Evolutionary conservation across 2,113 vertebrate genomes (phyloP).

Genomic region (Scophthalmus maximus): DNA sequence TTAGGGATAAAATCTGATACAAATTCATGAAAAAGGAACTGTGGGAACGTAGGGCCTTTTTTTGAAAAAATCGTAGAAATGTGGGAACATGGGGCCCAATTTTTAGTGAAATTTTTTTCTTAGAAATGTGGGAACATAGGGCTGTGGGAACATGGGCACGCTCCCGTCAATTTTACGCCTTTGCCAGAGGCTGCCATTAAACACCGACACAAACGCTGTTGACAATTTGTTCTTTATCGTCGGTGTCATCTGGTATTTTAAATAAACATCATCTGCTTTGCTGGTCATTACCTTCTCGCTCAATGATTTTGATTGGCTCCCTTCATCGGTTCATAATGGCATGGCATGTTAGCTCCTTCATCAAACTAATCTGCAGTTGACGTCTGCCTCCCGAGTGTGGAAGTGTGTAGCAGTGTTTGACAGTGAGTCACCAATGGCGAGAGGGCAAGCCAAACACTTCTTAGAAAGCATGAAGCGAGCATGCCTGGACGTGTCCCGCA

Average conservation of each 20-base stretch:
- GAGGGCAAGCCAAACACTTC: conserved; percentile 70
- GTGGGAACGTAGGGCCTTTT: too few species aligned
- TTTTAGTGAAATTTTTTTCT: too few species aligned
- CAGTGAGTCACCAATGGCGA: conserved; percentile 71
- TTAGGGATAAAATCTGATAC: too few species aligned
- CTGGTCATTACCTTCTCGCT: not conserved
- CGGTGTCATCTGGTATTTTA: not conserved
- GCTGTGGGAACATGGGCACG: too few species aligned
- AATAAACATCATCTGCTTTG: not conserved
- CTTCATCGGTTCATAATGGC: not conserved
- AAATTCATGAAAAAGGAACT: too few species aligned
- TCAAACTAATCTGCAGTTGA: not conserved
- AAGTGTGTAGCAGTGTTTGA: conserved; percentile 68
- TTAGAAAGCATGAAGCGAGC: conserved; percentile 75
- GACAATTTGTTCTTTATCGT: not conserved
- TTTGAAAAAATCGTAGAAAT: too few species aligned
- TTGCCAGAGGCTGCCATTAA: not conserved
- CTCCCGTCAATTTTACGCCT: not conserved
- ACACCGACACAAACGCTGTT: not conserved
- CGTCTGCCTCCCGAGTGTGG: conserved; percentile 51
- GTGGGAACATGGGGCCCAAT: too few species aligned
- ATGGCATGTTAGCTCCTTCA: not conserved
- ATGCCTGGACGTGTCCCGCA: conserved; percentile 70
- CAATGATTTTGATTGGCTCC: not conserved
- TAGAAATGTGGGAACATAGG: too few species aligned